phyloP scores from a whole-genome alignment of 2,797 vertebrate species.

The Fistularia commersonii region DNA sequence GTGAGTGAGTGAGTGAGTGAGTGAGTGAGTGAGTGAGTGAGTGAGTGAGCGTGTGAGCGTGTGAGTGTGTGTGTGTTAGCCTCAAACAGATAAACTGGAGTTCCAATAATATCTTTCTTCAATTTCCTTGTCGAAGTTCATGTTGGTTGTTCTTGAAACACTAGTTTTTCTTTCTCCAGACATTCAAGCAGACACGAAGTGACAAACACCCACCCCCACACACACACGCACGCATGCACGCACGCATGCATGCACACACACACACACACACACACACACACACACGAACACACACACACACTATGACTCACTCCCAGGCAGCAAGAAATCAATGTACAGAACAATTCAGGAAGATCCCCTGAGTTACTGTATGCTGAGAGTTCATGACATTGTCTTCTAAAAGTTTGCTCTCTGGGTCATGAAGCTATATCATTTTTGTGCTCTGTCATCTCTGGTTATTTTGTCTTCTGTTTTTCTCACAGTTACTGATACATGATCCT shows the following conservation, averaged over 20 bases:
- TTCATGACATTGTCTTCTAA: slow-evolving; percentile 32
- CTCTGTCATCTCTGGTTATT: no score
- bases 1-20: neutral
- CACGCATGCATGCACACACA: slow-evolving; percentile 9
- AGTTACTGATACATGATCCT: no score
- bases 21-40: neutral
- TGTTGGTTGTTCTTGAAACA: slow-evolving; percentile 30
- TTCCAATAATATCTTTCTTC: slow-evolving; percentile 43
- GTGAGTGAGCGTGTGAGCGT: no score
- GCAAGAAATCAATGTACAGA: slow-evolving; percentile 40
- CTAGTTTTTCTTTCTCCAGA: slow-evolving; percentile 12
- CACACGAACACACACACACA: no score
- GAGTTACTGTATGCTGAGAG: slow-evolving; percentile 10
- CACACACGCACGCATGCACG: no score
- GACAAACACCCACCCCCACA: neutral
- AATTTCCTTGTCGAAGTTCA: slow-evolving; percentile 44
- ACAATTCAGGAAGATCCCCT: slow-evolving; percentile 24
- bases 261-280: neutral
- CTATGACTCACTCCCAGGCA: slow-evolving; percentile 7
- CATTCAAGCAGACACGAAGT: slow-evolving; percentile 13
- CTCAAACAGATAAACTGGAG: slow-evolving; percentile 20
- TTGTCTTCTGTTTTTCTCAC: no score
- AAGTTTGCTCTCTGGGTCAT: slow-evolving; percentile 35
- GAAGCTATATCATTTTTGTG: slow-evolving; percentile 4
- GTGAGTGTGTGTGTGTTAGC: neutral